Evolutionary conservation across 1,140 invertebrate genomes (phyloP).

Genomic region (Andricus grossulariae): DNA sequence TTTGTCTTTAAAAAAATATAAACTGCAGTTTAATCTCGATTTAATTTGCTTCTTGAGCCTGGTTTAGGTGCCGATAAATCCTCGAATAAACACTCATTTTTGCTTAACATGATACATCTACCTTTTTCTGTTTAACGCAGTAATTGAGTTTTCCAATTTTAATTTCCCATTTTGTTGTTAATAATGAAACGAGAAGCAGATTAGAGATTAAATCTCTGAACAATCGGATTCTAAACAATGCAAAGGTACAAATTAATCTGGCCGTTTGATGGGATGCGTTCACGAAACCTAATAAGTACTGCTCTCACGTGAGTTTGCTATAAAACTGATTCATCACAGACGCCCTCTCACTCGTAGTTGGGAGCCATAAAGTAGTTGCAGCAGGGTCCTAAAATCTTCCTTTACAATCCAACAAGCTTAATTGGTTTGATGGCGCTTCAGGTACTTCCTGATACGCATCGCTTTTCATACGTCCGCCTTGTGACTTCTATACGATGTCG

Average conservation of each 20-base stretch:
- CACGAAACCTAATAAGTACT: not conserved
- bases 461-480: conserved; percentile 23
- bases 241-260: not conserved
- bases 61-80: no score
- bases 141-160: no score
- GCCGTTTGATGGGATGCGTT: not conserved
- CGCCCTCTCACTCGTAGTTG: not conserved
- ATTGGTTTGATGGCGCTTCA: conserved; percentile 23
- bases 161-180: no score
- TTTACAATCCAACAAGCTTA: conserved; percentile 28
- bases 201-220: not conserved
- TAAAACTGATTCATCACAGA: conserved; percentile 4
- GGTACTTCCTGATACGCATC: not conserved
- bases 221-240: not conserved
- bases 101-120: no score
- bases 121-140: no score
- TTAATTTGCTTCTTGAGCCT: no score
- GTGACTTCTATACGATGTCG: conserved; percentile 18
- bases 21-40: no score
- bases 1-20: no score
- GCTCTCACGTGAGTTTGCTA: not conserved
- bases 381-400: conserved; percentile 9
- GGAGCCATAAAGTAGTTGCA: conserved; percentile 22
- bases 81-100: no score
- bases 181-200: no score